Evolutionary conservation across 2,888 invertebrate genomes (phyloP), one percentile per base, ranked within the genome.

Genomic region (Harpagoxenus sublaevis): DNA sequence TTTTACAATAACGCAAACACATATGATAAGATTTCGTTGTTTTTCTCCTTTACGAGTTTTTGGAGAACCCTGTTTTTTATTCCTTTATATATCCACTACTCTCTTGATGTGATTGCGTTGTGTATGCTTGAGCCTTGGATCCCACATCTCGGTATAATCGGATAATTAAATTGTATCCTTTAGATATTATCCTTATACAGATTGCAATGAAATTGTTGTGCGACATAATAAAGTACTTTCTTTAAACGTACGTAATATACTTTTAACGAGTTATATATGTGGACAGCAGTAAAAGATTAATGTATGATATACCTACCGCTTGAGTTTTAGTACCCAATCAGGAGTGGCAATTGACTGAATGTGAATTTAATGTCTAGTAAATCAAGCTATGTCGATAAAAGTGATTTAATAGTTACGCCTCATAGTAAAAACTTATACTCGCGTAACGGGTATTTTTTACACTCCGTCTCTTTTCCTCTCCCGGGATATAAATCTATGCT

Each of bases 1-100:
- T 39, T 79, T 79, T 71, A 71, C 12, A 71, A 79, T 79, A 70
- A 48, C 70, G 48, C 60, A 45, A 79, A 79, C 48, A 60, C 39
- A 2, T n/a, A 2, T n/a, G 71, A 79, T 79, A 60, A 79, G 48
- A 28, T 79, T 79, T 35, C 48, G 23, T 48, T 57, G 57, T 12
- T 35, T 35, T 57, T 12, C 45, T 55, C 18, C n/a, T 12, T n/a
- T n/a, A 42, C 10, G 28, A 45, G 31, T 53, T 74, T 45, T n/a
- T 35, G 5, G 8, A 15, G 8, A 35, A 55, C 18, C 3, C n/a
- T 4, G 23, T 31, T 68, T 55, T 62, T 28, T 15, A 28, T 1
- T n/a, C n/a, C 5, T 12, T 23, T n/a, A 23, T n/a, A 8, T 31
- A 5, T 45, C 10, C 3, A 45, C 3, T 51, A 53, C 28, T 3